Conservation (phyloP, 2,113 vertebrate species). For the Anolis carolinensis region DNA sequence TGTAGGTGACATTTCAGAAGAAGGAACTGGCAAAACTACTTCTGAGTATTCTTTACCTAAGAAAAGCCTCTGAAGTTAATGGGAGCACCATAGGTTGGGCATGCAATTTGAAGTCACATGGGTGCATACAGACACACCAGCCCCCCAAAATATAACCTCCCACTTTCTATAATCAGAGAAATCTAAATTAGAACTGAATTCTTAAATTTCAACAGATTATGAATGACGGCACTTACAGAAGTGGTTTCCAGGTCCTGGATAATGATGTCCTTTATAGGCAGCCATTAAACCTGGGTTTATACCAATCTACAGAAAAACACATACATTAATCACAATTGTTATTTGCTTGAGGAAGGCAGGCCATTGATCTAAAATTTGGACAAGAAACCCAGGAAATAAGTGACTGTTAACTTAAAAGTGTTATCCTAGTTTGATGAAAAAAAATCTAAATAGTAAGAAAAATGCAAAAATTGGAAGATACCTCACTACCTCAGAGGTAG, state of each 20-base stretch:
- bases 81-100: too few species aligned
- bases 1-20: too few species aligned
- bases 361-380: not conserved
- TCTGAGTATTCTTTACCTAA: too few species aligned
- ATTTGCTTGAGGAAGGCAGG: not conserved
- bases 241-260: slow-evolving; percentile 97
- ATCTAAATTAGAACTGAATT: not conserved
- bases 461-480: not conserved
- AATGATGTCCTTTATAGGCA: slow-evolving; percentile 96
- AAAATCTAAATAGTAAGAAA: not conserved
- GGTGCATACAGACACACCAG: not conserved
- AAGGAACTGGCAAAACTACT: too few species aligned
- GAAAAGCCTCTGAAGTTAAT: too few species aligned
- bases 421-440: too few species aligned
- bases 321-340: slow-evolving; percentile 1
- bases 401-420: not conserved
- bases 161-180: not conserved
- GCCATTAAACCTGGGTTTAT: slow-evolving; percentile 99
- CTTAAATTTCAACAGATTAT: not conserved
- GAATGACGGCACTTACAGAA: slow-evolving; percentile 84
- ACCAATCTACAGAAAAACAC: slow-evolving; percentile 84
- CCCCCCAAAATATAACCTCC: not conserved
- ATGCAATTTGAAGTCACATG: too few species aligned
- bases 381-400: not conserved
- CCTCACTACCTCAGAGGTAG: too few species aligned